These are phyloP conservation scores for Phrynocephalus guinanensis DNA, from an alignment of 2,797 vertebrate genomes.

Conservation along the genomic window DNA sequence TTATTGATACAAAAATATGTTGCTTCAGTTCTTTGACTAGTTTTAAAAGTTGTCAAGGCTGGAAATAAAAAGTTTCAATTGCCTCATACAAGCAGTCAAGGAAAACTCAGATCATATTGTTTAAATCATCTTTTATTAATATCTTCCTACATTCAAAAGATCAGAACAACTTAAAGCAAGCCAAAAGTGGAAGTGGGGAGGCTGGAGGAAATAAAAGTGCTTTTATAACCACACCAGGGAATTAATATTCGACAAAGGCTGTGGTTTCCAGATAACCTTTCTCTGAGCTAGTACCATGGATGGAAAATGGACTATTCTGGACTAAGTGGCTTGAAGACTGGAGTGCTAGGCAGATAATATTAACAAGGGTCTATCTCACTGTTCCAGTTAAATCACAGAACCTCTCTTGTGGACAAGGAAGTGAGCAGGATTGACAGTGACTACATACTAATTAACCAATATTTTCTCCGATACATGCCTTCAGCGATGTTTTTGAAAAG, in stretches of 20 bases:
- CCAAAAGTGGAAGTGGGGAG: constrained; percentile 31
- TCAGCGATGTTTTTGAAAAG: not conserved
- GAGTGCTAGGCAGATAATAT: constrained; percentile 11
- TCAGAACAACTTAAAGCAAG: constrained; percentile 31
- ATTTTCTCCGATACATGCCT: not conserved
- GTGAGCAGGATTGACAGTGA: not conserved
- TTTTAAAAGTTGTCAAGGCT: constrained; percentile 3
- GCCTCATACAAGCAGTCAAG: constrained; percentile 35
- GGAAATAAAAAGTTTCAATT: constrained; percentile 35
- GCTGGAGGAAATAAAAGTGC: constrained; percentile 30
- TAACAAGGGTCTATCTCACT: not conserved
- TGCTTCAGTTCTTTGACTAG: not conserved
- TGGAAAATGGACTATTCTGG: constrained; percentile 15
- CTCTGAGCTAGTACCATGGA: constrained; percentile 14
- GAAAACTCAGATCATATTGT: constrained; percentile 49
- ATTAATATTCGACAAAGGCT: constrained; percentile 20
- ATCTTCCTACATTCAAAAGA: constrained; percentile 46
- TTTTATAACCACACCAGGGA: constrained; percentile 37
- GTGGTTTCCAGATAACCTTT: constrained; percentile 19
- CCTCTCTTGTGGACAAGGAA: not conserved
- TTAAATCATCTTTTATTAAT: constrained; percentile 55
- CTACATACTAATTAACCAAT: not conserved
- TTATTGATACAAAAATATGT: constrained; percentile 1
- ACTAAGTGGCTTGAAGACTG: constrained; percentile 15
- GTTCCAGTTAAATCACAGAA: constrained; percentile 14